phyloP scores from a whole-genome alignment of 92 coral and sea anemone genomes.

The Epizoanthus ramosus region DNA sequence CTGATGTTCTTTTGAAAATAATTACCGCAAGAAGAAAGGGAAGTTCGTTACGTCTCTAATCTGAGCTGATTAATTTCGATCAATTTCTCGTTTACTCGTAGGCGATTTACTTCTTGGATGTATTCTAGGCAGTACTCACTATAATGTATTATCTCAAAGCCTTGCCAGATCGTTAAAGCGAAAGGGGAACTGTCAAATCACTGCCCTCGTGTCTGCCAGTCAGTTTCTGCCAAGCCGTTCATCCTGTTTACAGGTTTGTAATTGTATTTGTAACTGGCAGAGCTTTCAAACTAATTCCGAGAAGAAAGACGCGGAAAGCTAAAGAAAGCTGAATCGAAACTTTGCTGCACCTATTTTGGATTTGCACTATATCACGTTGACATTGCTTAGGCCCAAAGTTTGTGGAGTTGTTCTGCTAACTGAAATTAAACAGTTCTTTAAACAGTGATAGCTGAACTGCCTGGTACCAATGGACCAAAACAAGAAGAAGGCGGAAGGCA shows the following conservation, averaged over 20 bases:
- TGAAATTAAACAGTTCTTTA: no score
- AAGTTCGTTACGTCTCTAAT: neutral
- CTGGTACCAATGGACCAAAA: neutral
- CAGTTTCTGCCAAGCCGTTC: neutral
- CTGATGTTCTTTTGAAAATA: neutral
- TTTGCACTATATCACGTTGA: no score
- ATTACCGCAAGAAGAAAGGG: neutral
- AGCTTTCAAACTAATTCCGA: no score
- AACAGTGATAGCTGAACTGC: no score
- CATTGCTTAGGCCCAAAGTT: no score
- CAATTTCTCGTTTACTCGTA: neutral
- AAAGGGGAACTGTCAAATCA: neutral
- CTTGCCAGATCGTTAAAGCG: neutral
- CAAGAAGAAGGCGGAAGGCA: neutral
- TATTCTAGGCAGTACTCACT: neutral
- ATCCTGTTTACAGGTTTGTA: neutral
- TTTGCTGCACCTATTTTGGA: neutral
- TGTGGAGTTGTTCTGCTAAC: no score
- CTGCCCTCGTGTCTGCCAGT: neutral
- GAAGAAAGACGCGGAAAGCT: no score
- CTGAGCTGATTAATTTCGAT: neutral
- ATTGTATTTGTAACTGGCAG: constrained; percentile 1
- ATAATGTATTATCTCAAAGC: neutral
- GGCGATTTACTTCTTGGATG: no score
- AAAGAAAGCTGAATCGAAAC: neutral